phyloP scores from a whole-genome alignment of 1,140 invertebrate species.

The Telenomus remus region DNA sequence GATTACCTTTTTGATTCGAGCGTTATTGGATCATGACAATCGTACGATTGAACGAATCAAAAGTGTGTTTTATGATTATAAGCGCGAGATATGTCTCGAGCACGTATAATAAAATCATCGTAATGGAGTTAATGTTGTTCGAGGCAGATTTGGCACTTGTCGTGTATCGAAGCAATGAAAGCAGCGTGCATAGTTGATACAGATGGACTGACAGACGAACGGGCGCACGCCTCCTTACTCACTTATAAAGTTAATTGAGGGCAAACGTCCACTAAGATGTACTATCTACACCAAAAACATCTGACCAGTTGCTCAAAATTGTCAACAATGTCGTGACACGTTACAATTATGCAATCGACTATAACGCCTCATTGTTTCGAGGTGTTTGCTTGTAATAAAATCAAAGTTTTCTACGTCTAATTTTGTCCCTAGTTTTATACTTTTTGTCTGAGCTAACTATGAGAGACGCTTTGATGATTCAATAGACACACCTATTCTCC shows the following conservation, averaged over 20 bases:
- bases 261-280: slow-evolving; percentile 73
- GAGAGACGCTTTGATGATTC: too few species aligned
- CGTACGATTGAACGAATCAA: too few species aligned
- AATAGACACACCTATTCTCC: too few species aligned
- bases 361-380: background rate
- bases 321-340: slow-evolving; percentile 40
- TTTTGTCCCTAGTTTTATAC: too few species aligned
- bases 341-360: slow-evolving; percentile 10
- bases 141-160: slow-evolving; percentile 55
- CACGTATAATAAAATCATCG: slow-evolving; percentile 44
- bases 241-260: slow-evolving; percentile 77
- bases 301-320: slow-evolving; percentile 31
- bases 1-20: background rate
- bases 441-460: too few species aligned
- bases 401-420: too few species aligned
- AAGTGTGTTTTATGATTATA: too few species aligned
- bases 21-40: background rate
- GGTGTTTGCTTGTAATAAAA: background rate
- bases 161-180: slow-evolving; percentile 57
- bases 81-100: too few species aligned
- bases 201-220: slow-evolving; percentile 65
- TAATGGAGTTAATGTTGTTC: slow-evolving; percentile 42
- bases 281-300: slow-evolving; percentile 74
- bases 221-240: slow-evolving; percentile 75
- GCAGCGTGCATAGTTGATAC: slow-evolving; percentile 57